These are phyloP conservation scores for Bambusicola thoracicus DNA, from an alignment of 2,113 vertebrate genomes.

Conservation along the genomic window DNA sequence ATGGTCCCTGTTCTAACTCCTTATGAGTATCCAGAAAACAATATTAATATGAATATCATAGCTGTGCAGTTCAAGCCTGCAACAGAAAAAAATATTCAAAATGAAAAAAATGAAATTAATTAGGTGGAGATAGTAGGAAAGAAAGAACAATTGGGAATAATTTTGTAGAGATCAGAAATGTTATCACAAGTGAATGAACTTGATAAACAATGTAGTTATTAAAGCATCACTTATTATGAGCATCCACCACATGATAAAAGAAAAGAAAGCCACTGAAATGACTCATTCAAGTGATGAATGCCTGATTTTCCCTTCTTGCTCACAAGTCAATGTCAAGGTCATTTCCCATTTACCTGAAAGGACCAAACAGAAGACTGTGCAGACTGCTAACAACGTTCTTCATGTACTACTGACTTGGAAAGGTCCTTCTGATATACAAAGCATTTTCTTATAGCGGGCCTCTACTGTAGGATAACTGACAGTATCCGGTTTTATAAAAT, in stretches of 20 bases:
- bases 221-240: neutral
- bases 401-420: fast-evolving
- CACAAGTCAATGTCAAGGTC: neutral
- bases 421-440: neutral
- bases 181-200: neutral
- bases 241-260: neutral
- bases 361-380: neutral
- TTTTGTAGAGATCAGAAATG: neutral
- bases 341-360: neutral
- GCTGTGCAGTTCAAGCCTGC: neutral
- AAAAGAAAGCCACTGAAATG: neutral
- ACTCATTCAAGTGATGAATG: neutral
- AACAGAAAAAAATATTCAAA: neutral
- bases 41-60: neutral
- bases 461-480: neutral
- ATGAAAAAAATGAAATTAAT: neutral
- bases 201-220: neutral
- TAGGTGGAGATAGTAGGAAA: neutral
- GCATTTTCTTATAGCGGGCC: neutral
- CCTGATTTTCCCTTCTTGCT: neutral
- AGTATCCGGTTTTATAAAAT: neutral
- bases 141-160: neutral
- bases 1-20: neutral
- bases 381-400: neutral
- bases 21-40: neutral